phyloP scores from a whole-genome alignment of 2,113 vertebrate species.

The Donacobius atricapilla region DNA sequence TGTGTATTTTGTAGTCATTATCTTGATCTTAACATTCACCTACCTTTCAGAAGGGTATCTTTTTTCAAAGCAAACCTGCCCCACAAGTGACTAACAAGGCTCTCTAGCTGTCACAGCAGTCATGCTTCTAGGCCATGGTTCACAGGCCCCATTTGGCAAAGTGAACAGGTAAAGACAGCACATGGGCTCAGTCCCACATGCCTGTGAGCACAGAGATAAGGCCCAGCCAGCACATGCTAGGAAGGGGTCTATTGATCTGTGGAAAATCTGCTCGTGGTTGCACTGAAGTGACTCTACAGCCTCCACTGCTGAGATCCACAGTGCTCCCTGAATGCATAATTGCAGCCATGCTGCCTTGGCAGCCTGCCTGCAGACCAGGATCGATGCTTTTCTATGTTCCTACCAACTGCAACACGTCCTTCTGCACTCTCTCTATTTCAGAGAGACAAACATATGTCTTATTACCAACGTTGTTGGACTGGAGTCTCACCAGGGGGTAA shows the following conservation, averaged over 20 bases:
- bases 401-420: neutral
- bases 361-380: neutral
- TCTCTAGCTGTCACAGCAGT: neutral
- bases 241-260: slow-evolving; percentile 63
- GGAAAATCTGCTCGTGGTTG: slow-evolving; percentile 64
- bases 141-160: neutral
- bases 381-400: neutral
- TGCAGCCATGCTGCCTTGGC: slow-evolving; percentile 30
- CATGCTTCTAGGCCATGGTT: neutral
- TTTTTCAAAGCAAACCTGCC: neutral
- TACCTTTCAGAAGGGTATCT: neutral
- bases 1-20: neutral
- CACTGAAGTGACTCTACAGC: slow-evolving; percentile 30
- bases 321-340: neutral
- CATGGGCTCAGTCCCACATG: neutral
- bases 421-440: neutral
- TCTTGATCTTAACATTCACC: neutral
- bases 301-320: neutral
- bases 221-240: neutral
- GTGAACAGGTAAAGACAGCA: neutral
- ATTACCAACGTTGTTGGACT: neutral
- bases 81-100: neutral
- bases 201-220: neutral
- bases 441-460: neutral
- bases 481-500: neutral